These are phyloP conservation scores for Cynoglossus semilaevis DNA, from an alignment of 2,113 vertebrate genomes.

Conservation along the genomic window DNA sequence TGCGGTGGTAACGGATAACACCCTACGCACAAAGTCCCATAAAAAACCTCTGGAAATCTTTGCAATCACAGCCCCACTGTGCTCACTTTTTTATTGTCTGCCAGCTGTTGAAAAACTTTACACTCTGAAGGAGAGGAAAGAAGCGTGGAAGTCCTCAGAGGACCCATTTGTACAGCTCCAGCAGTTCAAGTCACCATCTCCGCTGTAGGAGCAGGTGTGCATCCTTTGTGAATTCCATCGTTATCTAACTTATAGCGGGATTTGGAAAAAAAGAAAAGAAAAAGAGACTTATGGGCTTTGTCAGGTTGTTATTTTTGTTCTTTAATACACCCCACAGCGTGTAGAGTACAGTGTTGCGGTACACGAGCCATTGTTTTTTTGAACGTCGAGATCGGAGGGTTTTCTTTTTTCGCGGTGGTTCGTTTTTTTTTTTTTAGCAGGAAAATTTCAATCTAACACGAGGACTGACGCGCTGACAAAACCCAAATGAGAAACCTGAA, in stretches of 20 bases:
- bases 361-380: slow-evolving; percentile 39
- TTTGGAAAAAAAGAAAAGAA: neutral
- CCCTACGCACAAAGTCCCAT: slow-evolving; percentile 1
- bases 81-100: slow-evolving; percentile 61
- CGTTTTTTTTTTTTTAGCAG: slow-evolving; percentile 9
- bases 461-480: slow-evolving; percentile 12
- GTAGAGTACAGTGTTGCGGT: slow-evolving; percentile 9
- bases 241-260: slow-evolving; percentile 42
- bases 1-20: slow-evolving; percentile 12
- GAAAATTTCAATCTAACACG: slow-evolving; percentile 20
- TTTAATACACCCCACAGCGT: slow-evolving; percentile 11
- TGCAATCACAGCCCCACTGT: slow-evolving; percentile 41
- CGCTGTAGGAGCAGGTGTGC: slow-evolving; percentile 54
- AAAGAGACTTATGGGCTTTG: neutral
- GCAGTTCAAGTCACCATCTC: slow-evolving; percentile 50
- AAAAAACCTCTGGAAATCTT: slow-evolving; percentile 55
- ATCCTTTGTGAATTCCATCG: slow-evolving; percentile 44
- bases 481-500: slow-evolving; percentile 15
- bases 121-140: slow-evolving; percentile 58
- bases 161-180: slow-evolving; percentile 63
- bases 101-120: slow-evolving; percentile 69
- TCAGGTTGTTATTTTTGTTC: slow-evolving; percentile 30
- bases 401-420: too few relatives aligned
- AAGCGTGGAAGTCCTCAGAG: slow-evolving; percentile 57
- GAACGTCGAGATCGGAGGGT: too few relatives aligned